Base-by-base conservation (phyloP, 2,113 vertebrate species). In the Tragelaphus buxtoni region DNA sequence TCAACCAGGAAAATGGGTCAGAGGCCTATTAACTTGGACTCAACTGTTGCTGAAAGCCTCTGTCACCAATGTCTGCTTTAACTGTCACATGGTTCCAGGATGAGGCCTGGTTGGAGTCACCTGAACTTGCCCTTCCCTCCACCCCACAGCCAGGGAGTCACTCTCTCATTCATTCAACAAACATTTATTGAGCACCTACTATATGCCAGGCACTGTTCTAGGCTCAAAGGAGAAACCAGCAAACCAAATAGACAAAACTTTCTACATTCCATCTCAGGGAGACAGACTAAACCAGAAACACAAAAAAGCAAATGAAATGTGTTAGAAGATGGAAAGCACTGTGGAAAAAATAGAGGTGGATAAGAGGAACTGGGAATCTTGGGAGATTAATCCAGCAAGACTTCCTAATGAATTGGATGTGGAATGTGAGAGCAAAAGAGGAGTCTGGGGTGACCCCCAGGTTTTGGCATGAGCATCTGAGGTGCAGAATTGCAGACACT, bases 1-100 rank as follows among this genome's bases (percentile, higher is more conserved):
- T 84, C 74, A 14, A 45, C 89, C 39, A 35, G 76, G 22, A 92
- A 95, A 85, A 65, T 93, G 86, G 92, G 82, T 85, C 96, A 94
- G 95, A 91, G 49, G 84, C 56, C 95, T 91, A 24, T 96, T 94
- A 95, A 84, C 88, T 81, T 26, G 0, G 49, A 77, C 69, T 95
- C 56, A 79, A 22, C 47, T 22, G 47, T 22, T 42, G 53, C 85
- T 39, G 80, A 53, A n/a, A 92, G 45, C 28, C 45, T 58, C 26
- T 35, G 12, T 26, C 26, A 4, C n/a, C n/a, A 9, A 2, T 1
- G 39, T 58, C 51, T 47, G 60, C 55, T 80, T 11, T 51, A 49
- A 39, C 88, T 45, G 4, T 45, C 18, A 8, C 32, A 0, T 0
- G 76, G 20, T 17, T 45, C 51, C 5, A 5, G 42, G 42, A 17